These are phyloP conservation scores for Pomphorhynchus laevis DNA, from an alignment of 1,140 invertebrate genomes.

Conservation along the genomic window DNA sequence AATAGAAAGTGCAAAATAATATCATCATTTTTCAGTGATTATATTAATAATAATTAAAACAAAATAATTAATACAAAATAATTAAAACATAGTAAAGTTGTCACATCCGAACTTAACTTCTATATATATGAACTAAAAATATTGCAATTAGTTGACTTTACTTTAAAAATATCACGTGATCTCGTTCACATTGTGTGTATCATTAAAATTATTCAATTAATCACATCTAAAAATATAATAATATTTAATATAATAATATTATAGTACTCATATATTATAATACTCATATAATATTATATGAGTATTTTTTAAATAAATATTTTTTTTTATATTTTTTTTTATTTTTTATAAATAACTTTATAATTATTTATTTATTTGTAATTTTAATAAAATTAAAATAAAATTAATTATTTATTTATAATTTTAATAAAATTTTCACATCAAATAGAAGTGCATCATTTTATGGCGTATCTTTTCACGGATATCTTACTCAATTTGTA, in stretches of 20 bases:
- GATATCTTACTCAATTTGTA: too few relatives aligned
- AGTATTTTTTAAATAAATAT: background rate
- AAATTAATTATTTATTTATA: background rate
- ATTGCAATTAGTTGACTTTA: background rate
- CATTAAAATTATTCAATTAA: background rate
- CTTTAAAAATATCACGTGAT: background rate
- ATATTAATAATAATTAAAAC: too few relatives aligned
- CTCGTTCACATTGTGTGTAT: background rate
- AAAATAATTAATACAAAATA: too few relatives aligned
- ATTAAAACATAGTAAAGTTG: too few relatives aligned
- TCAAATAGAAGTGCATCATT: background rate
- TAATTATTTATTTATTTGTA: background rate
- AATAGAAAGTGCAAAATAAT: too few relatives aligned
- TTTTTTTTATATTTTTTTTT: conserved; percentile 1
- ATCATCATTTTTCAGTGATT: too few relatives aligned
- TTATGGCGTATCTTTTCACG: background rate
- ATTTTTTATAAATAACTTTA: background rate
- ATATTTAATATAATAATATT: background rate
- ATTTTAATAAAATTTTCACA: background rate
- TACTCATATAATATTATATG: background rate
- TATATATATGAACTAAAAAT: too few relatives aligned
- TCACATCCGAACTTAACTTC: too few relatives aligned
- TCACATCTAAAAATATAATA: too few relatives aligned
- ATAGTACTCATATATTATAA: background rate
- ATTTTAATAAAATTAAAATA: background rate